phyloP scores from a whole-genome alignment of 2,797 vertebrate species.

The Periparus ater region DNA sequence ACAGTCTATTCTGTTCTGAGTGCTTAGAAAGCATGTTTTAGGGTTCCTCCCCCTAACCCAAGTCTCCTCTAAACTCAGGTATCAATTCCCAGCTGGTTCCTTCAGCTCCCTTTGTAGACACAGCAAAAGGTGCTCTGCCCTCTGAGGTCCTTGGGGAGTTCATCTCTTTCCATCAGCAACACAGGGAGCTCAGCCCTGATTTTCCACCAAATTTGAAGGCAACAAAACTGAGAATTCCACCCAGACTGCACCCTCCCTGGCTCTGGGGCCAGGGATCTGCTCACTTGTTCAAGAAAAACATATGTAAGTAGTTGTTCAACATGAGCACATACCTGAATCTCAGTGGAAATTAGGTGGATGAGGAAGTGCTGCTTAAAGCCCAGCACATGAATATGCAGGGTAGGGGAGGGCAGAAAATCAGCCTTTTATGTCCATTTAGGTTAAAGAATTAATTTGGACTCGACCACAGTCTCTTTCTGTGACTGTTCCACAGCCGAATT shows the following conservation, averaged over 20 bases:
- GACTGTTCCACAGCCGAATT: constrained; percentile 8
- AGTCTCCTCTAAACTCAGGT: background rate
- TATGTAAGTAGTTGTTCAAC: constrained; percentile 12
- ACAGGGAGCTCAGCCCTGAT: background rate
- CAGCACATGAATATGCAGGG: background rate
- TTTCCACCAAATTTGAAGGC: background rate
- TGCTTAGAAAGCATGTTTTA: background rate
- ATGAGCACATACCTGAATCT: constrained; percentile 15
- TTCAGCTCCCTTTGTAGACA: background rate
- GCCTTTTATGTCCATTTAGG: background rate
- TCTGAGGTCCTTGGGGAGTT: background rate
- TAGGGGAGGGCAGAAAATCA: background rate
- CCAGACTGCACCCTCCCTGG: background rate
- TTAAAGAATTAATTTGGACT: background rate
- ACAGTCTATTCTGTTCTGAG: background rate
- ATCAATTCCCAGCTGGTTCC: background rate
- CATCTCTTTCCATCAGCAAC: background rate
- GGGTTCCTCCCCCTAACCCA: rapidly evolving
- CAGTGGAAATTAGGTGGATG: background rate
- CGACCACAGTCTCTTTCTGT: background rate
- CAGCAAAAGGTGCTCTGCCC: background rate
- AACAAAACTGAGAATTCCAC: background rate
- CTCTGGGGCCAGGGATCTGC: background rate
- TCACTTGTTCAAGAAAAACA: constrained; percentile 38
- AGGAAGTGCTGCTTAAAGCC: background rate